A percentile compares a stretch with the other conserved stretches of the same genome.
Evolutionary conservation across 1,140 invertebrate species (phyloP).

Genomic region (Periplaneta americana): DNA sequence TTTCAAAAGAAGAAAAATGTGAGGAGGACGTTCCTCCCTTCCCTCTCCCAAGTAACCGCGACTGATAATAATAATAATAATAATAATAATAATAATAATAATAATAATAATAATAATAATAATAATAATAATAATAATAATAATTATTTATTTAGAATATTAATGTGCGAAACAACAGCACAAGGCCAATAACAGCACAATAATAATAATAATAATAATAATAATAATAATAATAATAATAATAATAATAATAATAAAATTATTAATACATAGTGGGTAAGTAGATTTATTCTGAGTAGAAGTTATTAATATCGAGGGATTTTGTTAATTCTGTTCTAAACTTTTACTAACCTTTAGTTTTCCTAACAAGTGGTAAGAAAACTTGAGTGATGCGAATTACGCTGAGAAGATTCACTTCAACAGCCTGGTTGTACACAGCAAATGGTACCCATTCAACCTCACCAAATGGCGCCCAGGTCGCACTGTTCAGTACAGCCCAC

Average conservation of each 20-base stretch:
- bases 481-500: conserved; percentile 87
- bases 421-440: conserved; percentile 61
- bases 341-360: conserved; percentile 54
- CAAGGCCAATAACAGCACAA: no score
- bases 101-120: no score
- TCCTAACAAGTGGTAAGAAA: conserved; percentile 71
- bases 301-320: neutral
- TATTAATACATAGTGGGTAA: neutral
- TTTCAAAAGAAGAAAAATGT: no score
- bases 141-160: no score
- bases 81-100: no score
- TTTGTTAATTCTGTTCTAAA: neutral
- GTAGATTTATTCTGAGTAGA: no score
- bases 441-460: conserved; percentile 85
- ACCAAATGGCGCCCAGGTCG: conserved; percentile 79
- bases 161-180: no score
- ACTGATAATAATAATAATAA: no score
- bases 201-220: neutral
- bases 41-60: no score
- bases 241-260: neutral
- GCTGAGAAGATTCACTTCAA: conserved; percentile 36
- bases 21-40: no score
- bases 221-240: neutral
- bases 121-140: no score
- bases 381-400: conserved; percentile 45